Conservation (phyloP, 2,113 vertebrate genomes). For the Uropsilus gracilis region DNA sequence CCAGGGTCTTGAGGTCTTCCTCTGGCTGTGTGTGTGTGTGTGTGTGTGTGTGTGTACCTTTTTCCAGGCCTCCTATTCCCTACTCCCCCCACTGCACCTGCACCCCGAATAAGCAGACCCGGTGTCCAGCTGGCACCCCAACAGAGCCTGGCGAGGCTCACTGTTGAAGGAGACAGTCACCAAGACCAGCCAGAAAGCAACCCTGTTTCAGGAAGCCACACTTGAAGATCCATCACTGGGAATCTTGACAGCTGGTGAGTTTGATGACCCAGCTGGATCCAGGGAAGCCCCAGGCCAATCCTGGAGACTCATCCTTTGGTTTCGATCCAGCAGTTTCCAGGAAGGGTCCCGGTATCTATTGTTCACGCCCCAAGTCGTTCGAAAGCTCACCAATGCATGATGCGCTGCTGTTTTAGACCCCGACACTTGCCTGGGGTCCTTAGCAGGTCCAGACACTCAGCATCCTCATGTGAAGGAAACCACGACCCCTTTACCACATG, state of each 20-base stretch:
- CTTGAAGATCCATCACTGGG: neutral
- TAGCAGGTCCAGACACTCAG: neutral
- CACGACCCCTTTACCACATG: neutral
- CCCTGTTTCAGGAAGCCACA: neutral
- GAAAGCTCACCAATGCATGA: neutral
- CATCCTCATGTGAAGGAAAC: neutral
- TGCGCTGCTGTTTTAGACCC: neutral
- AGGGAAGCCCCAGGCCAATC: neutral
- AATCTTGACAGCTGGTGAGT: neutral
- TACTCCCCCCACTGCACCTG: neutral
- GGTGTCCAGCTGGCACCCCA: neutral
- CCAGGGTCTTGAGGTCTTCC: neutral
- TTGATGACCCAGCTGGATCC: no score
- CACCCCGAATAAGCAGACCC: no score
- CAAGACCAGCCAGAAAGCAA: neutral
- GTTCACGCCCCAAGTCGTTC: neutral
- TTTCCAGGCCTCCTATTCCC: neutral
- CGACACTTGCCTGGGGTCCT: neutral
- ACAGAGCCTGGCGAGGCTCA: no score
- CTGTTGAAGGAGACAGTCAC: neutral
- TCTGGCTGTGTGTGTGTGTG: no score
- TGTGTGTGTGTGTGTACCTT: no score
- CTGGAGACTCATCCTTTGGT: neutral
- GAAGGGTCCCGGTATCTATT: neutral
- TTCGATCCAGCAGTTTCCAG: accelerated